These are phyloP conservation scores for Globodera rostochiensis DNA, from an alignment of 1,140 invertebrate species.

Conservation along the genomic window DNA sequence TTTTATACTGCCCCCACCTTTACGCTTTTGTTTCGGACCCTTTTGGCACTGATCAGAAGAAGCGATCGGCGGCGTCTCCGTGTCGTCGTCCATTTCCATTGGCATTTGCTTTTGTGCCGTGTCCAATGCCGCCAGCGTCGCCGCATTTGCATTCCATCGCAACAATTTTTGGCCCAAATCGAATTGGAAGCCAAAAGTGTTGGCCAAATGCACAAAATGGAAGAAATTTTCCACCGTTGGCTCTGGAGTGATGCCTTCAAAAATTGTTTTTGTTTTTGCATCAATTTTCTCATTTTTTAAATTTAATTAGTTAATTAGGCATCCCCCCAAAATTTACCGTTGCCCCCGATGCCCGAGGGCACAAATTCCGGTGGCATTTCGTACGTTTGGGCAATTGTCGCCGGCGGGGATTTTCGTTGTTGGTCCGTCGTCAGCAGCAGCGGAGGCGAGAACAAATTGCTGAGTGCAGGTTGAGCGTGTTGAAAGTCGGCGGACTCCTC, in stretches of 20 bases:
- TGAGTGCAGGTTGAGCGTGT: background rate
- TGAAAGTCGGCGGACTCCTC: background rate
- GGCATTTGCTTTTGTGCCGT: slow-evolving; percentile 1
- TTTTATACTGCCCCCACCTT: too few relatives aligned
- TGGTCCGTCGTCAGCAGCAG: background rate
- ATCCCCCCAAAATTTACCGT: too few relatives aligned
- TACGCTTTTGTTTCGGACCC: too few relatives aligned
- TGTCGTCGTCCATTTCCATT: too few relatives aligned
- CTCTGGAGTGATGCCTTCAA: background rate
- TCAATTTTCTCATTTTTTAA: too few relatives aligned
- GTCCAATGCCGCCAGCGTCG: background rate
- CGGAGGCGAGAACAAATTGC: background rate
- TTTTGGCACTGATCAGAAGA: too few relatives aligned
- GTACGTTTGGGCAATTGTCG: background rate
- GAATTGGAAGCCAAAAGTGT: slow-evolving; percentile 26
- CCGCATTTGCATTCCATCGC: background rate
- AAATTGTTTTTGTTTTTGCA: too few relatives aligned
- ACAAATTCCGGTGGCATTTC: background rate
- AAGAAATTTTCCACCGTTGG: slow-evolving; percentile 19
- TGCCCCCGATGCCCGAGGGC: too few relatives aligned
- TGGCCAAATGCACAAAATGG: slow-evolving; percentile 14
- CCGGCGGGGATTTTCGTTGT: background rate
- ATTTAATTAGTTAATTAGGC: too few relatives aligned
- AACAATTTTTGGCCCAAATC: slow-evolving; percentile 21
- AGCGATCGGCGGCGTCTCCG: too few relatives aligned